Base-by-base conservation (phyloP, 2,113 vertebrate species). In the Tenebrosternarchus preto region DNA sequence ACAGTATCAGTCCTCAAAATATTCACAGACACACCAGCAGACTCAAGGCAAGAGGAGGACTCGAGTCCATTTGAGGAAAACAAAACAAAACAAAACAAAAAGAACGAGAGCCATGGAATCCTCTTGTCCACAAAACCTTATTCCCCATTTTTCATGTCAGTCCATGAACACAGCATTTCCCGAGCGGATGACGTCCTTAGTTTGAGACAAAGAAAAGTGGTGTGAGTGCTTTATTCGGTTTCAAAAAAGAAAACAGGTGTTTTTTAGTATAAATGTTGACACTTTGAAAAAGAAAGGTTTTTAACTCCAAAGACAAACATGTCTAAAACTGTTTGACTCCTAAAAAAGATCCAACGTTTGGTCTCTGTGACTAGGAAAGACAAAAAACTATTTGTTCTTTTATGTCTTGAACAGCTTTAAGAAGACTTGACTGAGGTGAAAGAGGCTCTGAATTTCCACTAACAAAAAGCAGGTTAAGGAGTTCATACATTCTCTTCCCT, bases 1-100 rank as follows among this genome's bases (percentile, higher is more conserved):
- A 83, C 57, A 83, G 72, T 73, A 84, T 73, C 76, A 84, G 69
- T 78, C 78, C 61, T 72, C 76, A 76, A 80, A 74, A 83, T 63
- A 80, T 71, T 78, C 55, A 85, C 16, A 80, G 68, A 59, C 69
- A 64, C 64, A 72, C 43, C 59, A 74, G 31, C 56, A 78, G 80
- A 73, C 68, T 72, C 60, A 77, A 33, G 82, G 22, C 50, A 81
- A 39, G 55, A 64, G 20, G 70, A 50, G 69, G 79, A 59, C 69
- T 64, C 20, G 53, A 67, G 73, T 69, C 66, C 73, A 68, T 67
- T 53, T 43, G 9, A 22, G 72, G 46, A 56, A 77, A 72, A 56
- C n/a, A 16, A 61, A 8, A 5, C 9, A 9, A 19, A 20, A 46
- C 70, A 31, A 27, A 39, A 33, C 0, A n/a, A 64, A 43, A 20